phyloP scores from a whole-genome alignment of 2,888 invertebrate genomes.

The Zygaena filipendulae region DNA sequence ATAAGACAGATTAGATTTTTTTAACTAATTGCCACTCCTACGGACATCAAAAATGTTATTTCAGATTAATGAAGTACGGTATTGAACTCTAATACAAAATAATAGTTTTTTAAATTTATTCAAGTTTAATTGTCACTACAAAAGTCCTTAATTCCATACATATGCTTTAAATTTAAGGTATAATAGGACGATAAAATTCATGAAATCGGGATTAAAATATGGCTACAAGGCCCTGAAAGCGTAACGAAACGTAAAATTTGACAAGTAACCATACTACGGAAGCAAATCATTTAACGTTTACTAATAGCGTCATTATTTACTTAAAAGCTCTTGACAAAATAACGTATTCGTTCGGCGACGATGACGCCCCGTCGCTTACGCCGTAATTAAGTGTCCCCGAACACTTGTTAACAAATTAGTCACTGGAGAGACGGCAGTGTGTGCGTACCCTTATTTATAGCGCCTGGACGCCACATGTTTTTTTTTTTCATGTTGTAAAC shows the following conservation, averaged over 20 bases:
- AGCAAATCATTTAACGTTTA: constrained; percentile 35
- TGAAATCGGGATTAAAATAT: no score
- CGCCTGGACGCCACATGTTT: constrained; percentile 11
- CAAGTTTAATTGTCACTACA: no score
- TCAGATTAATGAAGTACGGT: constrained; percentile 3
- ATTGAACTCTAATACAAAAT: not conserved
- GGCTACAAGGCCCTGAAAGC: no score
- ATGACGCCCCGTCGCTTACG: constrained; percentile 51
- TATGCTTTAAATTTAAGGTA: no score
- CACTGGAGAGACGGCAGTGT: constrained; percentile 37
- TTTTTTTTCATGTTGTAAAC: not conserved
- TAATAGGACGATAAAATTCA: no score
- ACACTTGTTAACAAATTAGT: constrained; percentile 63
- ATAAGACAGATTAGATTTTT: constrained; percentile 3
- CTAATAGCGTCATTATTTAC: constrained; percentile 41
- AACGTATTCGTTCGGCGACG: constrained; percentile 40
- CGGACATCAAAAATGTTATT: constrained; percentile 6
- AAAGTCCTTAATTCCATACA: no score
- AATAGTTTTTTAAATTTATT: not conserved
- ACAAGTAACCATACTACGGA: no score
- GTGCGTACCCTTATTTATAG: constrained; percentile 43
- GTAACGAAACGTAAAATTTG: constrained; percentile 1
- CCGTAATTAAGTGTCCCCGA: constrained; percentile 48
- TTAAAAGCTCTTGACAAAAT: constrained; percentile 39
- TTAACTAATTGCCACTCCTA: no score